These are phyloP conservation scores for Acronicta psi DNA, from an alignment of 2,888 invertebrate genomes.

Conservation along the genomic window DNA sequence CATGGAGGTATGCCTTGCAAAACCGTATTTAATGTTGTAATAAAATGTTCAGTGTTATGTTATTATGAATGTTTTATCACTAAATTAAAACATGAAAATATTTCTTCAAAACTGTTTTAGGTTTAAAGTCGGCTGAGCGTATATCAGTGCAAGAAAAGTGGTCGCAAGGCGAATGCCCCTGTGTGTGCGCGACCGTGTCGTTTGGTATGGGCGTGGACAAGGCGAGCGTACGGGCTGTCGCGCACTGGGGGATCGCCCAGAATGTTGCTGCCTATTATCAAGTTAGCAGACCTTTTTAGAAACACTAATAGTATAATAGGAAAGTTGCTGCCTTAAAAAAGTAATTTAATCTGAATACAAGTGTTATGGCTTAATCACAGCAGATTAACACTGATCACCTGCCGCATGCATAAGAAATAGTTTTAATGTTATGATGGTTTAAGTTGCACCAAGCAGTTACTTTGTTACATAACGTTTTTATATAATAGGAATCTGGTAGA, in stretches of 20 bases:
- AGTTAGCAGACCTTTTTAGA: conserved; percentile 63
- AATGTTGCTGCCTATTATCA: conserved; percentile 98
- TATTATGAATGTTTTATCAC: neutral
- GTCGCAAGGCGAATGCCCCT: conserved; percentile 96
- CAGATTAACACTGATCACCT: no score
- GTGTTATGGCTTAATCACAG: no score
- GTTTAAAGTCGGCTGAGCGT: conserved; percentile 92
- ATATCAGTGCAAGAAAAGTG: conserved; percentile 96
- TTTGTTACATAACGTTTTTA: conserved; percentile 1
- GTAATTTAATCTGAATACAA: no score
- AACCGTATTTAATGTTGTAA: conserved; percentile 3
- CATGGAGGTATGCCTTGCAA: conserved; percentile 92
- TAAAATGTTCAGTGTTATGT: no score
- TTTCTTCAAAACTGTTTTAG: conserved; percentile 66
- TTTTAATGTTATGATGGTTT: no score
- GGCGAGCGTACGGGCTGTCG: conserved; percentile 97
- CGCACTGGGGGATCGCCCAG: conserved; percentile 98
- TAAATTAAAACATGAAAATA: neutral
- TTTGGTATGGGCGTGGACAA: conserved; percentile 99
- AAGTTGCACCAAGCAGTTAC: neutral
- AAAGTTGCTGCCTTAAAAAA: no score
- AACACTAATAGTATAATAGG: neutral
- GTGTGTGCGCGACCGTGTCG: conserved; percentile 98
- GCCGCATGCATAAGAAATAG: no score
- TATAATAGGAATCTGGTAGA: conserved; percentile 95